phyloP scores from a whole-genome alignment of 2,113 vertebrate genomes.

The Galemys pyrenaicus region DNA sequence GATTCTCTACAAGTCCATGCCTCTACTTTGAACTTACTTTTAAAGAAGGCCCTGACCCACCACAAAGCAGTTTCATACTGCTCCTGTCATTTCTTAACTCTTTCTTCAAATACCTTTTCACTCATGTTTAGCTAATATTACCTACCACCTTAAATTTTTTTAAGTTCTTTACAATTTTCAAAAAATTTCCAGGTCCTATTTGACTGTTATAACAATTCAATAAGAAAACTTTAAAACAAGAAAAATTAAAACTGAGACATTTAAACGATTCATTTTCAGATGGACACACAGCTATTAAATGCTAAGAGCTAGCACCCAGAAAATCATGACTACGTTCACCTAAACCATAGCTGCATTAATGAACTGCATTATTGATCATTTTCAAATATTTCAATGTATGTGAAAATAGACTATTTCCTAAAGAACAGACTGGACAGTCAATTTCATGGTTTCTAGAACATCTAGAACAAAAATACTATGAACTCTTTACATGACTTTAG shows the following conservation, averaged over 20 bases:
- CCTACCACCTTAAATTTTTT: background rate
- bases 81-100: background rate
- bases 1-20: background rate
- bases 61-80: background rate
- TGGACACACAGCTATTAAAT: background rate
- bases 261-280: background rate
- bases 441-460: background rate
- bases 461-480: background rate
- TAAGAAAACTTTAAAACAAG: background rate
- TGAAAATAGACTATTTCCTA: background rate
- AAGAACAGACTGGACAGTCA: background rate
- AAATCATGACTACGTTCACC: background rate
- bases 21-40: background rate
- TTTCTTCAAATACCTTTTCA: background rate
- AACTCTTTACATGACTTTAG: background rate
- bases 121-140: background rate
- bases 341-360: background rate
- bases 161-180: background rate
- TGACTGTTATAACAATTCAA: background rate
- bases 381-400: background rate
- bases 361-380: background rate
- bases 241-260: background rate
- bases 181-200: background rate
- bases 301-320: background rate
- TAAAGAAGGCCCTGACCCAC: background rate